Evolutionary conservation across 1,140 invertebrate species (phyloP), one percentile per base, ranked within the genome.

Genomic region (Episyrphus balteatus): DNA sequence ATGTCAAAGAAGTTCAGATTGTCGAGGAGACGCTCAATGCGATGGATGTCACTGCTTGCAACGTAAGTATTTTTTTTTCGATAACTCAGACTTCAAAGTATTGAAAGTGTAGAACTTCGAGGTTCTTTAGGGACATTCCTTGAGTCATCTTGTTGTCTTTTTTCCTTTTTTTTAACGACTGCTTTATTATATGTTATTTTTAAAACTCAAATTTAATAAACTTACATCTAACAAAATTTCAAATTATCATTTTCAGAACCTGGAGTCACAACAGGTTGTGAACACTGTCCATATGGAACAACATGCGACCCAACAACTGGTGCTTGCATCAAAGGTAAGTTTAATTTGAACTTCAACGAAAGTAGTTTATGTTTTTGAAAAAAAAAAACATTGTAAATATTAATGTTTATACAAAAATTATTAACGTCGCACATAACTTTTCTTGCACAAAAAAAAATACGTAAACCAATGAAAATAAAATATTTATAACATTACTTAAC

Each of bases 311-410:
- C 79, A 34, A 73, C 77, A 41, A 85, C 83, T 8, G 83, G 83
- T 15, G 82, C 79, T 44, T 89, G 86, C 64, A 76, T 84, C 51
- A 80, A 84, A 81, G 85, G 86, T 84, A 78, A 53, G 62, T 64
- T 44, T 12, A 12, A 19, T 12, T 14, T 10, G 8, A 44, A 32
- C 26, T 14, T 8, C 31, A 42, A 5, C 13, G 14, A 18, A 36
- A 18, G 37, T n/a, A 19, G 18, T 26, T 31, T 6, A 2, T 21
- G 9, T 42, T 42, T 26, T 18, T 40, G 12, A 40, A n/a, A 42
- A 21, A 12, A 9, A 21, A 11, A 3, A 42, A 42, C 6, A 42
- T 7, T n/a, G 30, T n/a, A 21, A 42, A 42, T 31, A 42, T 31
- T 42, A 31, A 42, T 18, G 21, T 18, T 31, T 42, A 31, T 30